Base-by-base conservation (phyloP, 2,797 vertebrate species). In the Mormyrus proboscirostris region DNA sequence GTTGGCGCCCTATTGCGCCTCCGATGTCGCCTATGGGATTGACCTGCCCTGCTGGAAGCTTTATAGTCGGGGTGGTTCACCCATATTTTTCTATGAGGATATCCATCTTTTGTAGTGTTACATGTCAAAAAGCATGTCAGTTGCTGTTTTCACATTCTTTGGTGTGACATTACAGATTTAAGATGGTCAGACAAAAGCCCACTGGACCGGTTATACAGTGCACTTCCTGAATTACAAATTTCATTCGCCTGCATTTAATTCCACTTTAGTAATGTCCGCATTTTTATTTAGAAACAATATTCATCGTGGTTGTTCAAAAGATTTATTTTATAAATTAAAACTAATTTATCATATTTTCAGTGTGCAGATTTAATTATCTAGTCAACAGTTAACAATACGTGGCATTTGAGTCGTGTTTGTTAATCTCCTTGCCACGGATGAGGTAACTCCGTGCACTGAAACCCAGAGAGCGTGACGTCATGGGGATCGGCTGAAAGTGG, bases 401-500 rank as follows among this genome's bases (percentile, higher is more conserved):
- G 69, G 89, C 85, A 62, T 47, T 59, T 73, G 8, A 50, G 84
- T 29, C 89, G 89, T 85, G 22, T 62, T 83, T 49, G 59, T 62
- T 29, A 69, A 49, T 62, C 76, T 59, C 41, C 51, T 44, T 29
- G 2, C 29, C 38, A 8, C 33, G 12, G 57, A 47, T 88, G 87
- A 90, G 44, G 87, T 88, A 55, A 49, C 79, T 73, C 49, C 16
- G 88, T 53, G 33, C 49, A 86, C 59, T 53, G 29, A 49, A 62
- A 69, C 29, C 59, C 22, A 44, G 41, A 51, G 38, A 25, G 51
- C 76, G 57, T 90, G 50, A 90, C 89, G 83, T 90, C 82, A 55
- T 57, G 49, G 76, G 87, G 53, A 73, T 88, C 38, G 87, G 88
- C n/a, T 29, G 1, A n/a, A 73, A 62, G 47, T 55, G 65, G 76